Evolutionary conservation across 2,113 vertebrate genomes (phyloP).

Genomic region (Bos javanicus): DNA sequence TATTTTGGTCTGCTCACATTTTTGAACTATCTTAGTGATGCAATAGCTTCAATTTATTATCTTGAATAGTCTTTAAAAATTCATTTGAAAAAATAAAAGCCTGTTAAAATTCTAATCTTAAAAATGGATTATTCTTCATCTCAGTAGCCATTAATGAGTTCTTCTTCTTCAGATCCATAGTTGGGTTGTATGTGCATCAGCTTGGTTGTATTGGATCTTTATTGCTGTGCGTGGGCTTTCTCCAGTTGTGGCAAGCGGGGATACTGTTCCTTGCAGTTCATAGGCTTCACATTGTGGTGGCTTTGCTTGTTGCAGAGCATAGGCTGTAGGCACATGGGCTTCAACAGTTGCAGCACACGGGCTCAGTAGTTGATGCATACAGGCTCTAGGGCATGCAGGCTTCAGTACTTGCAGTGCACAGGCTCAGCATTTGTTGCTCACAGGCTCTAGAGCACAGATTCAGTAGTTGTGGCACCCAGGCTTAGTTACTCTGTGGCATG

Average conservation of each 20-base stretch:
- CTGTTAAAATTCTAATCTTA: not conserved
- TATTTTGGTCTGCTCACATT: not conserved
- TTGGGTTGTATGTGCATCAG: not conserved
- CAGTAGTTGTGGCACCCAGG: not conserved
- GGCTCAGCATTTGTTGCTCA: not conserved
- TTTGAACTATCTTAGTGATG: not conserved
- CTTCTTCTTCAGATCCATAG: not conserved
- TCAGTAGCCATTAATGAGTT: not conserved
- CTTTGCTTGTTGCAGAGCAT: not conserved
- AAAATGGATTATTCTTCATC: not conserved
- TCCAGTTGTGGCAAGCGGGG: not conserved
- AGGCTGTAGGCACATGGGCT: not conserved
- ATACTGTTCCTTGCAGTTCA: not conserved
- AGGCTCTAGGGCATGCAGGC: not conserved
- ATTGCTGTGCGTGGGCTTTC: not conserved
- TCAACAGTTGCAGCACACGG: not conserved
- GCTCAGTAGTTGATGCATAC: not conserved
- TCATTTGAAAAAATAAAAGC: not conserved
- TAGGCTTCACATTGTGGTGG: not conserved
- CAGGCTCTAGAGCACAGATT: not conserved
- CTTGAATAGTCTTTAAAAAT: not conserved
- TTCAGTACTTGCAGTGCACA: accelerated
- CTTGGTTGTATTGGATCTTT: not conserved
- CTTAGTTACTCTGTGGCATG: not conserved
- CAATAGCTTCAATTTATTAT: not conserved